These are phyloP conservation scores for Grallaria varia DNA, from an alignment of 2,113 vertebrate species.

Conservation along the genomic window DNA sequence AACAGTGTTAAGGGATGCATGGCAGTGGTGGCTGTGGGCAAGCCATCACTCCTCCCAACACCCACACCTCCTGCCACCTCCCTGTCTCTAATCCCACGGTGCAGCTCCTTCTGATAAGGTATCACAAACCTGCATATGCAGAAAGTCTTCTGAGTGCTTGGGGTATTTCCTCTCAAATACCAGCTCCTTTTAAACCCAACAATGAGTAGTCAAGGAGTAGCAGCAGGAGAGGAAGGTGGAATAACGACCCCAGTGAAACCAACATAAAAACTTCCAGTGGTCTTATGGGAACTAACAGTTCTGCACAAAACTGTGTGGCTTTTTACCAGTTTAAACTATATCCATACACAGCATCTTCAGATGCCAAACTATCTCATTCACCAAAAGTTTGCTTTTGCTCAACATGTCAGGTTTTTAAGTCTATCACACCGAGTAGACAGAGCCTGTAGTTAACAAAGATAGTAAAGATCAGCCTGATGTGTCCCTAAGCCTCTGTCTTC, in stretches of 20 bases:
- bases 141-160: neutral
- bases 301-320: rapidly evolving
- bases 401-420: neutral
- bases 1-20: neutral
- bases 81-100: rapidly evolving
- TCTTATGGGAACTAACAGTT: neutral
- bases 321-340: neutral
- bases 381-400: neutral
- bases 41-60: neutral
- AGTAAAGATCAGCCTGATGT: neutral
- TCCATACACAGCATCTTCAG: neutral
- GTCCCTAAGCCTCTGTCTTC: neutral
- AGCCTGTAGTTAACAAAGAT: neutral
- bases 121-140: neutral
- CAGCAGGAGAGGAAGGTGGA: neutral
- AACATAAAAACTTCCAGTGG: neutral
- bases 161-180: neutral
- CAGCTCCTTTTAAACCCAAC: neutral
- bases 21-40: neutral
- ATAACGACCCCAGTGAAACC: neutral
- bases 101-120: neutral
- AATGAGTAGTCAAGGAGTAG: neutral
- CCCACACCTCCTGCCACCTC: neutral
- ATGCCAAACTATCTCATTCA: neutral
- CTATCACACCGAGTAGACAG: neutral